phyloP scores from a whole-genome alignment of 2,888 invertebrate genomes.

The Anorthoa munda region DNA sequence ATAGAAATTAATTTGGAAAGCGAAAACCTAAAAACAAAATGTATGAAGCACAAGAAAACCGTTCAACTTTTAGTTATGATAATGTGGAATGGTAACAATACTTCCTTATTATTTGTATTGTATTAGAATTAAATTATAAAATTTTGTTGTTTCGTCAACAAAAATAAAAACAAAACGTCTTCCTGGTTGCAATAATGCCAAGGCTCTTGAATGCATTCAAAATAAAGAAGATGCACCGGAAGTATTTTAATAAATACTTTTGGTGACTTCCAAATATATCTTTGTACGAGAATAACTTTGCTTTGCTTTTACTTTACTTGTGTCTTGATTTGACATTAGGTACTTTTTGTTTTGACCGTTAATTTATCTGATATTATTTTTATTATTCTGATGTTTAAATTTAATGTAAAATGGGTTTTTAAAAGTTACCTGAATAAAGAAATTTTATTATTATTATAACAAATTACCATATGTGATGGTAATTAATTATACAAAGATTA shows the following conservation, averaged over 20 bases:
- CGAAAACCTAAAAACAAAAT: neutral
- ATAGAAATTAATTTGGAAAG: no score
- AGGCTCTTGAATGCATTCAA: neutral
- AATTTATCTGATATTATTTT: no score
- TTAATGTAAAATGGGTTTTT: no score
- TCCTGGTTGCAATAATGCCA: neutral
- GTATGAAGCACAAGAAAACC: neutral
- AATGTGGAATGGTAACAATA: neutral
- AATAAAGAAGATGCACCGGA: constrained; percentile 4
- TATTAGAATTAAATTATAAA: neutral
- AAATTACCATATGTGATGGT: neutral
- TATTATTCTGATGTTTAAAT: no score
- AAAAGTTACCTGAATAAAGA: no score
- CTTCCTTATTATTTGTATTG: neutral
- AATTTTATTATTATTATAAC: no score
- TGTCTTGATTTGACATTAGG: no score
- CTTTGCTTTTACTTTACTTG: no score
- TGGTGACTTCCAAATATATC: neutral
- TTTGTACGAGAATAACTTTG: no score
- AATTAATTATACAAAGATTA: neutral
- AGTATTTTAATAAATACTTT: constrained; percentile 1
- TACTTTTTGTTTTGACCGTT: no score
- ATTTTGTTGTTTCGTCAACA: neutral
- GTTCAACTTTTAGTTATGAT: neutral
- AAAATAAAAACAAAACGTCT: constrained; percentile 1